Percentiles rank a stretch among this genome's conserved stretches.
phyloP scores from a whole-genome alignment of 2,113 vertebrate genomes.

The Etheostoma spectabile region DNA sequence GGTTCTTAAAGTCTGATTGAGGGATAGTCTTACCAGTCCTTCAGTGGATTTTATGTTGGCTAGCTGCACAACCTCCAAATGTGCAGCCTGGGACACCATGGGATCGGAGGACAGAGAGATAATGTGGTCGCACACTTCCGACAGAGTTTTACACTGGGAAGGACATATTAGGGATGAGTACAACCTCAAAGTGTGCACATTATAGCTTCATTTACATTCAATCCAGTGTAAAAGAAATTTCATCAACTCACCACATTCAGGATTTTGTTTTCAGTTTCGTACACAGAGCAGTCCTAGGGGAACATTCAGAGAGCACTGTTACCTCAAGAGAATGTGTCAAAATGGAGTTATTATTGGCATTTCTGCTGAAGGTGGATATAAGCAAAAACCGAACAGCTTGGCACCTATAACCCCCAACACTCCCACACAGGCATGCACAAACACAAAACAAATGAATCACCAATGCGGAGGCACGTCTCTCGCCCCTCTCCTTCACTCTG shows the following conservation, averaged over 20 bases:
- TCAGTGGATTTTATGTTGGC: conserved; percentile 94
- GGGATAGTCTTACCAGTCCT: conserved; percentile 91
- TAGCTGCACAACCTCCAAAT: conserved; percentile 94
- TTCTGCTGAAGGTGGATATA: conserved; percentile 79
- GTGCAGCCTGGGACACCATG: conserved; percentile 94
- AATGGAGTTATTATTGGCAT: conserved; percentile 78
- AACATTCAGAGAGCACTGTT: conserved; percentile 69
- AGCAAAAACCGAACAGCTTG: conserved; percentile 77
- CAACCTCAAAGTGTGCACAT: neutral
- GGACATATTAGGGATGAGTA: conserved; percentile 25
- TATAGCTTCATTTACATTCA: neutral
- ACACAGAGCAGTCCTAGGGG: conserved; percentile 81
- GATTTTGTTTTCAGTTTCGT: conserved; percentile 84
- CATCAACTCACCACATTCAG: conserved; percentile 79
- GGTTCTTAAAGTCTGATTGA: neutral
- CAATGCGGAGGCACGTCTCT: conserved; percentile 74
- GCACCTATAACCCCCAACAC: conserved; percentile 78
- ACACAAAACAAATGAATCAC: conserved; percentile 82
- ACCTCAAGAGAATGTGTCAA: conserved; percentile 76
- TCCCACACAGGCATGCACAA: conserved; percentile 78
- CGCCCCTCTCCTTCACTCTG: conserved; percentile 45
- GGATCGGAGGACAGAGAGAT: conserved; percentile 92
- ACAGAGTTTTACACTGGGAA: conserved; percentile 93
- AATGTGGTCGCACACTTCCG: conserved; percentile 96
- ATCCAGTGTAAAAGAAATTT: conserved; percentile 4